Evolutionary conservation across 2,797 vertebrate genomes (phyloP), one percentile per base, ranked within the genome.

Genomic region (Schizothorax lantsangensis): DNA sequence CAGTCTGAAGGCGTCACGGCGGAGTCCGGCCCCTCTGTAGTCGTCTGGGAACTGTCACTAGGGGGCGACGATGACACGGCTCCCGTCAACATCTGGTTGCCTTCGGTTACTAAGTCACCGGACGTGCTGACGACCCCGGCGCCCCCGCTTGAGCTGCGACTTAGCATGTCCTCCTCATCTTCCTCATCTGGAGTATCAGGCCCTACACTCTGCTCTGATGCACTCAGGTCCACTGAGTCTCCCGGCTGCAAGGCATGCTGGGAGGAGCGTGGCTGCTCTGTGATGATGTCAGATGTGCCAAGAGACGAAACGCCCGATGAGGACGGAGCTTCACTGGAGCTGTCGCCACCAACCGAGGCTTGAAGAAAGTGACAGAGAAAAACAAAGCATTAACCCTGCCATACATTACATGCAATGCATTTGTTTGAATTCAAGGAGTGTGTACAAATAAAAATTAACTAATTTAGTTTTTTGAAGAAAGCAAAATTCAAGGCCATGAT

Each of bases 21-120:
- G 0, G 98, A 99, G 91, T 99, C 98, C 0, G 98, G 98, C 17
- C 98, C 98, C 93, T 99, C 98, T 0, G 98, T 99, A 86, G 98
- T 99, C 33, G 98, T 99, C 93, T 99, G 98, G 85, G 98, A 99
- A 87, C 98, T 98, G 92, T 99, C 98, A 2, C 98, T 99, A 84
- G 97, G 93, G 1, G 98, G 97, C 1, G 98, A 97, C 0, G 97
- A 99, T 81, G 95, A 95, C 90, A 94, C 94, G 17, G 94, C 92
- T 2, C 93, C 97, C 90, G 92, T 93, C 90, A 91, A 97, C 92
- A 96, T 96, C 15, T 95, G 96, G n/a, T 96, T 95, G 89, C 94
- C 92, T 5, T 95, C 94, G 0, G 94, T 92, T 49, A 93, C 91
- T 81, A 94, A 92, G 89, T 96, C 94, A 0, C 93, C 92, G 0